These are phyloP conservation scores for Larimichthys crocea DNA, from an alignment of 2,113 vertebrate species.

Conservation along the genomic window DNA sequence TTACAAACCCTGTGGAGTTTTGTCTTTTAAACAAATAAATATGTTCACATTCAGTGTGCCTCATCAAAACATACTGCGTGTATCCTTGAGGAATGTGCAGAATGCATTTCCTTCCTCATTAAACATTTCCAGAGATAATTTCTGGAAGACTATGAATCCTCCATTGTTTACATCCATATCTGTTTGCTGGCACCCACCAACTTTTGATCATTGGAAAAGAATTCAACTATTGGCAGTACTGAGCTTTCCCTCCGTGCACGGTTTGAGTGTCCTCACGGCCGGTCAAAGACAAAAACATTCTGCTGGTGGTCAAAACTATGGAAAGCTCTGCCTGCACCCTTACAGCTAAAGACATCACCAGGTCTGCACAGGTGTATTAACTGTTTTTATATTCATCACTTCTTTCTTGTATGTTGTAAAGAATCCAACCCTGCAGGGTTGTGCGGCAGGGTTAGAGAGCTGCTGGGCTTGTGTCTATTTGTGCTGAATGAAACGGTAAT, in stretches of 20 bases:
- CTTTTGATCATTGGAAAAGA: neutral
- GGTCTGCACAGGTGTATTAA: no score
- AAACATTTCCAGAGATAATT: neutral
- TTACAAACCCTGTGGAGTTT: neutral
- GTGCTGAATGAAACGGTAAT: no score
- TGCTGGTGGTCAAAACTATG: neutral
- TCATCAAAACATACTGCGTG: neutral
- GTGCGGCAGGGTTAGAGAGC: no score
- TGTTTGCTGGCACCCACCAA: neutral
- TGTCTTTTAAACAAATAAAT: neutral
- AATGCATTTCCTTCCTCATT: constrained; percentile 4
- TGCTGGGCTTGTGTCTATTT: no score
- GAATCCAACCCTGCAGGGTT: no score
- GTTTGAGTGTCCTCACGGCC: neutral
- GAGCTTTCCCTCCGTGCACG: neutral
- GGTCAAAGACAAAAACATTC: neutral
- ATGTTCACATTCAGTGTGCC: neutral
- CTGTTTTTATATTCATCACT: no score
- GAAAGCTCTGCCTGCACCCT: no score
- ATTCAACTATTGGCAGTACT: neutral
- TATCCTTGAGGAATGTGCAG: neutral
- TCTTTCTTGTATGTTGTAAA: no score
- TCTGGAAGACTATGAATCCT: neutral
- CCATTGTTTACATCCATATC: neutral
- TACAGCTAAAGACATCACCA: no score